Evolutionary conservation across 2,113 vertebrate genomes (phyloP).

Genomic region (Noctilio leporinus): DNA sequence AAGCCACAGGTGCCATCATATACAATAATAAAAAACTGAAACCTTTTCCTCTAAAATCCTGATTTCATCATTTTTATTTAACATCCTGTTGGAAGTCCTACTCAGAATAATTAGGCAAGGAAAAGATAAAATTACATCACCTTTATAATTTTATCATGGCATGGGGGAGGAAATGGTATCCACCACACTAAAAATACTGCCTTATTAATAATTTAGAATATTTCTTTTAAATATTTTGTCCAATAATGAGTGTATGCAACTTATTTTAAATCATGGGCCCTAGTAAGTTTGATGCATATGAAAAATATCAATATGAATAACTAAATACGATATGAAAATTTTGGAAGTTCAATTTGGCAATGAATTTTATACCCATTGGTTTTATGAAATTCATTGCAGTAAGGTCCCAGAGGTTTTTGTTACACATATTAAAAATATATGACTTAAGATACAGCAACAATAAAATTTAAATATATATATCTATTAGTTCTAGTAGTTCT

Average conservation of each 20-base stretch:
- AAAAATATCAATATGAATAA: not conserved
- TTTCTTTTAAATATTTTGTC: not conserved
- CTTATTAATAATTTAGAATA: not conserved
- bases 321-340: not conserved
- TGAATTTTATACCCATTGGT: not conserved
- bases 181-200: not conserved
- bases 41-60: not conserved
- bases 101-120: not conserved
- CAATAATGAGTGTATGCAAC: not conserved
- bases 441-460: not conserved
- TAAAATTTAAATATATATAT: no score
- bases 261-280: not conserved
- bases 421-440: not conserved
- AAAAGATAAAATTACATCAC: not conserved
- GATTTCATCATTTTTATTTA: not conserved
- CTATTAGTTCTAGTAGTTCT: no score
- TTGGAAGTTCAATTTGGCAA: not conserved
- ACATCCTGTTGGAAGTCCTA: not conserved
- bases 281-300: not conserved
- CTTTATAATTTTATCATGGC: not conserved
- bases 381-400: not conserved
- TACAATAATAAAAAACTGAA: not conserved
- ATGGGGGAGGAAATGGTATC: not conserved
- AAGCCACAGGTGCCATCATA: not conserved
- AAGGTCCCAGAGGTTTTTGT: not conserved